These are phyloP conservation scores for Dendrolimus punctatus DNA, from an alignment of 1,140 invertebrate species.

Conservation along the genomic window DNA sequence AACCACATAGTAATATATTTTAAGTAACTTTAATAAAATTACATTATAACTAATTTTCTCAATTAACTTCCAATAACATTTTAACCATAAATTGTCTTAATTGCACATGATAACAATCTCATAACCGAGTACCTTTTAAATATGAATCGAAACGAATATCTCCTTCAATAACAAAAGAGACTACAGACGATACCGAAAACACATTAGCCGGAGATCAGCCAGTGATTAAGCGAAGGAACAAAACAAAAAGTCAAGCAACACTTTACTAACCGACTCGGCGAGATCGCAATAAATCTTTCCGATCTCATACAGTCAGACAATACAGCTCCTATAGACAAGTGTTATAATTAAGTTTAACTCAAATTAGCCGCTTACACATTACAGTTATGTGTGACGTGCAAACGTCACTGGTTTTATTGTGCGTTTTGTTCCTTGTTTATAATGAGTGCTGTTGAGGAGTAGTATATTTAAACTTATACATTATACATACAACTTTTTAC, in stretches of 20 bases:
- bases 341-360: slow-evolving; percentile 67
- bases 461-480: no score
- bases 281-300: slow-evolving; percentile 62
- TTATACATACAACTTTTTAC: no score
- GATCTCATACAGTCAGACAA: slow-evolving; percentile 42
- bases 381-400: slow-evolving; percentile 7
- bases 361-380: slow-evolving; percentile 26
- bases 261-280: slow-evolving; percentile 51
- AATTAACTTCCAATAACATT: no score
- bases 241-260: slow-evolving; percentile 55
- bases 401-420: slow-evolving; percentile 2
- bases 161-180: slow-evolving; percentile 18
- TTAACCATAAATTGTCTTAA: no score
- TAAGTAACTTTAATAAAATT: no score
- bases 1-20: no score
- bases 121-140: no score
- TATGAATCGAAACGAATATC: no score
- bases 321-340: slow-evolving; percentile 53
- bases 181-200: slow-evolving; percentile 35
- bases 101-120: no score
- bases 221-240: slow-evolving; percentile 57
- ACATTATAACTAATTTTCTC: no score
- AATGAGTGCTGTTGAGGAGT: no score
- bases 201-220: slow-evolving; percentile 50
- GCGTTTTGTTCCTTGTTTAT: neutral